phyloP scores from a whole-genome alignment of 2,113 vertebrate species.

The Eudyptes chrysolophus region DNA sequence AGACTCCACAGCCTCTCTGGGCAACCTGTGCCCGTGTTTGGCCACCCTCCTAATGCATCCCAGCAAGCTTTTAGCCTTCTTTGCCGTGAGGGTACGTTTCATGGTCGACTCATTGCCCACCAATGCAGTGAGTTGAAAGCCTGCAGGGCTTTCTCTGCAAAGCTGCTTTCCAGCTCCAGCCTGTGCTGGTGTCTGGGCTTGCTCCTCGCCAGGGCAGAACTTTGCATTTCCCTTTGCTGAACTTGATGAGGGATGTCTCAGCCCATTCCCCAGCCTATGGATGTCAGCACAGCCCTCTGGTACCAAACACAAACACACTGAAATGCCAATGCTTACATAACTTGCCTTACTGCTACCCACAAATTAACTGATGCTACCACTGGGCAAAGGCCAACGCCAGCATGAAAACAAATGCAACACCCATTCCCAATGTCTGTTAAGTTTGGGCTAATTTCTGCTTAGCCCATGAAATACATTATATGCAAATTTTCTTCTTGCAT shows the following conservation, averaged over 20 bases:
- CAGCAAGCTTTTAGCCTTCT: neutral
- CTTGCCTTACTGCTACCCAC: neutral
- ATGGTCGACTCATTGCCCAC: neutral
- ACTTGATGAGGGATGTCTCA: neutral
- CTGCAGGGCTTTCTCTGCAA: neutral
- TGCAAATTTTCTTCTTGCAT: neutral
- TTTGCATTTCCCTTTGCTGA: neutral
- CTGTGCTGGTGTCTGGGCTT: neutral
- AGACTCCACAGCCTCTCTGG: neutral
- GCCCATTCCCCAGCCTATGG: neutral
- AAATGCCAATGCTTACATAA: neutral
- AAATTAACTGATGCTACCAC: neutral
- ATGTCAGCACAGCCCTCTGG: neutral
- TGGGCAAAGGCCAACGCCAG: neutral
- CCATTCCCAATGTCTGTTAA: neutral
- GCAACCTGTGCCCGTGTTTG: fast-evolving
- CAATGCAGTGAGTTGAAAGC: neutral
- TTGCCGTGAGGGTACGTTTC: neutral
- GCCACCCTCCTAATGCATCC: neutral
- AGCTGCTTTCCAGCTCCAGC: neutral
- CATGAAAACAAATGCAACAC: neutral
- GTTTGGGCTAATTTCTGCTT: neutral
- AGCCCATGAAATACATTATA: neutral
- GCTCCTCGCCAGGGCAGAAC: neutral
- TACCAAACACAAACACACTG: neutral